Evolutionary conservation across 2,113 vertebrate species (phyloP).

Genomic region (Ciconia maguari): DNA sequence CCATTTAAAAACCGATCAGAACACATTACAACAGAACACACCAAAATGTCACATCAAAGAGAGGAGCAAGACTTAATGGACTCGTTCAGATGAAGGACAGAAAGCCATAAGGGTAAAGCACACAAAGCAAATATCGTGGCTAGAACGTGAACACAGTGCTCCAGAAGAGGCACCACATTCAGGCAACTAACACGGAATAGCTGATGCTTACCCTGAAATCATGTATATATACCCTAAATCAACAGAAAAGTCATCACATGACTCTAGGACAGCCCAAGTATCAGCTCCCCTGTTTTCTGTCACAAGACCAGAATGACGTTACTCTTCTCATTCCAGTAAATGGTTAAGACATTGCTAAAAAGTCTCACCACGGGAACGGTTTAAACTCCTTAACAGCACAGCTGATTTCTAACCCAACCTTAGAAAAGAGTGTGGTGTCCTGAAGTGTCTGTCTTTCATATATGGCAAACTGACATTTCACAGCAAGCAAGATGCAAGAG

Average conservation of each 20-base stretch:
- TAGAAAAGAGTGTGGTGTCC: neutral
- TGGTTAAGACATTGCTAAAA: neutral
- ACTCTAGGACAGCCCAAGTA: neutral
- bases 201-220: neutral
- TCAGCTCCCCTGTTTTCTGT: neutral
- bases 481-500: neutral
- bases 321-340: neutral
- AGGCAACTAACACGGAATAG: neutral
- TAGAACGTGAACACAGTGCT: neutral
- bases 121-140: neutral
- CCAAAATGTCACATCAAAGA: neutral
- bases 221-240: neutral
- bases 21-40: neutral
- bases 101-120: neutral
- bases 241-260: neutral
- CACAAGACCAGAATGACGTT: neutral
- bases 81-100: neutral
- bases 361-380: neutral
- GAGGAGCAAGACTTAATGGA: neutral
- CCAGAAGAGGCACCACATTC: neutral
- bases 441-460: neutral
- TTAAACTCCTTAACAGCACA: neutral
- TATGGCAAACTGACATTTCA: neutral
- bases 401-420: neutral
- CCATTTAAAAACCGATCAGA: neutral